Evolutionary conservation across 1,140 invertebrate genomes (phyloP).

Genomic region (Conus ventricosus): DNA sequence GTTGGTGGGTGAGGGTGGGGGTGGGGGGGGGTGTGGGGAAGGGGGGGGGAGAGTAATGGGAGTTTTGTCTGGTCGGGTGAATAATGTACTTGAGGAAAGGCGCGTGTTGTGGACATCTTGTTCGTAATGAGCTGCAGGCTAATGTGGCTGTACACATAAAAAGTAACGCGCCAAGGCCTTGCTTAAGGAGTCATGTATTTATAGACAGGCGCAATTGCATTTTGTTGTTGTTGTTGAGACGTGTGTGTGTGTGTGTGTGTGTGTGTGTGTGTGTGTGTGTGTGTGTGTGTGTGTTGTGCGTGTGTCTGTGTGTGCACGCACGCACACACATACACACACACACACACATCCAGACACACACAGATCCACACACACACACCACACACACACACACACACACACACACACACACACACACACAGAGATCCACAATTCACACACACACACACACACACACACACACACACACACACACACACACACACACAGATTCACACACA

Average conservation of each 20-base stretch:
- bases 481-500: too few species aligned
- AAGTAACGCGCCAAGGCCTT: background rate
- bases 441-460: too few species aligned
- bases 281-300: conserved; percentile 17
- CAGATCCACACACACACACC: too few species aligned
- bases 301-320: background rate
- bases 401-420: too few species aligned
- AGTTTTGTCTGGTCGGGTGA: too few species aligned
- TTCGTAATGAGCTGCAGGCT: background rate
- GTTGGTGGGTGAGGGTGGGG: background rate
- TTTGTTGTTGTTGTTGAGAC: conserved; percentile 1
- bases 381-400: too few species aligned
- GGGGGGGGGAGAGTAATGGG: background rate
- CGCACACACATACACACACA: too few species aligned
- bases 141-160: too few species aligned
- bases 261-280: conserved; percentile 19
- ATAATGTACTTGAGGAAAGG: background rate
- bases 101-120: background rate
- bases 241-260: conserved; percentile 6
- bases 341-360: too few species aligned
- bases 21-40: background rate
- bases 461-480: too few species aligned
- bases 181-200: background rate
- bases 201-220: background rate
- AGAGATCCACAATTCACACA: too few species aligned